A percentile compares a stretch with the other conserved stretches of the same genome.
These are phyloP conservation scores for Dioctria linearis DNA, from an alignment of 2,888 invertebrate genomes.

Conservation along the genomic window DNA sequence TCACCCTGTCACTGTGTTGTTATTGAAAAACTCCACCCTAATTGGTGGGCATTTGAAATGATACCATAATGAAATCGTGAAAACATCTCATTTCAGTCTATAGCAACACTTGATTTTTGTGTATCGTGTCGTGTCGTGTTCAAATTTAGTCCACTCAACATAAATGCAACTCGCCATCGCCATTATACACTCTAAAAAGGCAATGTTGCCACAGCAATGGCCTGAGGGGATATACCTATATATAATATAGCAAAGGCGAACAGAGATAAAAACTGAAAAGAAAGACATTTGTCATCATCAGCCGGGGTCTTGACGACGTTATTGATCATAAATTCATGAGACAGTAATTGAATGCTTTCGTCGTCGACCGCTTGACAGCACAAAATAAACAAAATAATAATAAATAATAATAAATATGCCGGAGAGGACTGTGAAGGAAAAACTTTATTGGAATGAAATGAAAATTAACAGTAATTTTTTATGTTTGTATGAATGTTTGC, in stretches of 20 bases:
- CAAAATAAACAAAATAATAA: constrained; percentile 43
- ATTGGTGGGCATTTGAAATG: too few species aligned
- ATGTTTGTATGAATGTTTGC: background rate
- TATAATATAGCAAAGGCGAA: background rate
- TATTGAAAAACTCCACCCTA: too few species aligned
- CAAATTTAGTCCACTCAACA: too few species aligned
- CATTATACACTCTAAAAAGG: too few species aligned
- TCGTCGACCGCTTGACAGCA: constrained; percentile 27
- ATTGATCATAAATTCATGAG: constrained; percentile 53
- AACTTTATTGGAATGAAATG: constrained; percentile 48
- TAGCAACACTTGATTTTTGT: too few species aligned
- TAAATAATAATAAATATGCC: constrained; percentile 44
- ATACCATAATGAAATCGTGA: too few species aligned
- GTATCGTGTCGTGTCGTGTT: too few species aligned
- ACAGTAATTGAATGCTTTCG: constrained; percentile 52
- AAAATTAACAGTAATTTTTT: constrained; percentile 48
- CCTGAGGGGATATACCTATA: background rate
- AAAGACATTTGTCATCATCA: constrained; percentile 53
- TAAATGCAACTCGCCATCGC: too few species aligned
- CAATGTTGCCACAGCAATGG: background rate
- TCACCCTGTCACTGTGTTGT: too few species aligned
- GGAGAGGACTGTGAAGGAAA: constrained; percentile 37
- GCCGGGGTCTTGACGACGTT: constrained; percentile 6
- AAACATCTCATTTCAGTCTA: too few species aligned
- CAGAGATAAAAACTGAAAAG: constrained; percentile 1